phyloP scores from a whole-genome alignment of 2,113 vertebrate genomes.

The Mesocricetus auratus region DNA sequence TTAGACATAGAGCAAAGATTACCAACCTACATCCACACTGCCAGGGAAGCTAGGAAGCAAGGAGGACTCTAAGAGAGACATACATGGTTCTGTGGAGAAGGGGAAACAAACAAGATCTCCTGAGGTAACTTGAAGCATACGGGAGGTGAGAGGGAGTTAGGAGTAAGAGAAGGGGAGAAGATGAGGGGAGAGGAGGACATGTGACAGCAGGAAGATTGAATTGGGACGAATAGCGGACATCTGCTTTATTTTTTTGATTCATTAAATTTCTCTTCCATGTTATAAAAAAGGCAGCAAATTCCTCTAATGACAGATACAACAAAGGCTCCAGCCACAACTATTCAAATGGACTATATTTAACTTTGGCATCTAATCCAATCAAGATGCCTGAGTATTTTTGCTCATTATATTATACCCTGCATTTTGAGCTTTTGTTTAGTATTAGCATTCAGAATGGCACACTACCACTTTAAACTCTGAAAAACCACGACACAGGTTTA shows the following conservation, averaged over 20 bases:
- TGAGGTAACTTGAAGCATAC: no score
- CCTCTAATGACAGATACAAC: background rate
- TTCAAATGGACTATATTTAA: background rate
- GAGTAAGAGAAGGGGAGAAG: no score
- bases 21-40: no score
- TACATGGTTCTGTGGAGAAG: no score
- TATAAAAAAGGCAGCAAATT: background rate
- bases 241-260: background rate
- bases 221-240: no score
- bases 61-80: no score
- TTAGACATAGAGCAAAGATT: no score
- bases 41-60: no score
- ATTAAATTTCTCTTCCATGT: background rate
- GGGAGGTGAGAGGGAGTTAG: no score
- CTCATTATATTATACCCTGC: background rate
- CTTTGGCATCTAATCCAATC: background rate
- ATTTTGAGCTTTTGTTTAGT: background rate
- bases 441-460: background rate
- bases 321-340: background rate
- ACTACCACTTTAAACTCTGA: background rate
- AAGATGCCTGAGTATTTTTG: background rate
- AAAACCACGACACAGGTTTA: background rate
- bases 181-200: no score
- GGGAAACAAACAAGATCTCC: no score
- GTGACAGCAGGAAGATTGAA: no score